phyloP scores from a whole-genome alignment of 2,888 invertebrate species.

The Therioaphis trifolii region DNA sequence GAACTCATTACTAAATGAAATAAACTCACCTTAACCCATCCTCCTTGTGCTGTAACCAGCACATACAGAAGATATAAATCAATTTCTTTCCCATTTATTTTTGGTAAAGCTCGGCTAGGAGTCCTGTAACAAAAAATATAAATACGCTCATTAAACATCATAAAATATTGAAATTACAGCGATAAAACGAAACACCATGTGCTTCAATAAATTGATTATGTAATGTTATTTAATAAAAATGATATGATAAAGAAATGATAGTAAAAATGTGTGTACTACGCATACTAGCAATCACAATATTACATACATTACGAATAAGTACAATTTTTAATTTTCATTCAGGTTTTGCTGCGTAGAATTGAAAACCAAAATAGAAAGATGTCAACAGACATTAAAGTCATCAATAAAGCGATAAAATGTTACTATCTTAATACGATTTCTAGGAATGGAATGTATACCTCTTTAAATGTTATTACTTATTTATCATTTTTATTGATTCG shows the following conservation, averaged over 20 bases:
- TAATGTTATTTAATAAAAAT: neutral
- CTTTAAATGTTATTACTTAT: too few relatives aligned
- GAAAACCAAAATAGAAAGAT: neutral
- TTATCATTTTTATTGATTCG: too few relatives aligned
- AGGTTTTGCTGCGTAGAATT: neutral
- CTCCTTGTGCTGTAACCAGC: constrained; percentile 91
- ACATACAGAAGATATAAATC: constrained; percentile 92
- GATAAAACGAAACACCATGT: neutral
- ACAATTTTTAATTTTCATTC: neutral
- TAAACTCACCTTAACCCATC: constrained; percentile 87
- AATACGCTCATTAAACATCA: constrained; percentile 55
- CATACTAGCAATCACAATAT: neutral
- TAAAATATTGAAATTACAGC: neutral
- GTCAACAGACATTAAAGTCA: neutral
- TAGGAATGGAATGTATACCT: too few relatives aligned
- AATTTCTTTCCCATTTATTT: constrained; percentile 89
- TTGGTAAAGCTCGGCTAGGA: constrained; percentile 77
- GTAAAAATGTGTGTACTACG: neutral
- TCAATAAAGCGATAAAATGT: too few relatives aligned
- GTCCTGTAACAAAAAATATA: constrained; percentile 71
- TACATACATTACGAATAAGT: too few relatives aligned
- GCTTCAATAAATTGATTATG: neutral
- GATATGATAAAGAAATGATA: neutral
- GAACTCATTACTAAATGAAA: neutral
- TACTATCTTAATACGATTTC: too few relatives aligned